Evolutionary conservation across 2,797 vertebrate genomes (phyloP).

Genomic region (Knipowitschia caucasica): DNA sequence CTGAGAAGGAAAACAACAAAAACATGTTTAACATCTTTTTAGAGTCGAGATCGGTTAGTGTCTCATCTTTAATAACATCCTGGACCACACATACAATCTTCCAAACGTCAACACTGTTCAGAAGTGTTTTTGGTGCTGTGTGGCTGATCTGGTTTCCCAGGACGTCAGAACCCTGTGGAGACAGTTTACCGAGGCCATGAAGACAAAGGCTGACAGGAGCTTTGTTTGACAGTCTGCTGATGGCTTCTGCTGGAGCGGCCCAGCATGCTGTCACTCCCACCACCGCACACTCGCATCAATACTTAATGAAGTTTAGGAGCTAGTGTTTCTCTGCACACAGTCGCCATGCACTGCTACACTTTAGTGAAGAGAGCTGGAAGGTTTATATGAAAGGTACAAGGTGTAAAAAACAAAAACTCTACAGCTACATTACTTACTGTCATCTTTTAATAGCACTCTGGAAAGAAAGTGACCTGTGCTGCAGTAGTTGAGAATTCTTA

Average conservation of each 20-base stretch:
- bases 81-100: no score
- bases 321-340: constrained; percentile 9
- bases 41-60: no score
- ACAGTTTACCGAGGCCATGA: constrained; percentile 28
- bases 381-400: neutral
- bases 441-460: no score
- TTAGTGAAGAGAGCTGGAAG: constrained; percentile 6
- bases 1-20: no score
- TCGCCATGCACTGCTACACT: neutral
- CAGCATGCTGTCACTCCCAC: constrained; percentile 37
- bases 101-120: neutral
- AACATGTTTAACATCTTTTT: no score
- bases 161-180: constrained; percentile 1
- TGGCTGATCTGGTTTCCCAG: constrained; percentile 4
- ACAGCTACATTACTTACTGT: no score
- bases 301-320: constrained; percentile 23
- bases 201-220: constrained; percentile 61
- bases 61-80: no score
- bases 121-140: neutral
- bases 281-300: constrained; percentile 18
- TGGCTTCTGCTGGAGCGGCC: constrained; percentile 49
- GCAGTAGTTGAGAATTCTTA: no score
- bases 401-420: no score
- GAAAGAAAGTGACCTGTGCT: no score
- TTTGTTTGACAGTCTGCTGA: constrained; percentile 71